Conservation (phyloP, 2,888 invertebrate species). For the Drosophila helvetica region DNA sequence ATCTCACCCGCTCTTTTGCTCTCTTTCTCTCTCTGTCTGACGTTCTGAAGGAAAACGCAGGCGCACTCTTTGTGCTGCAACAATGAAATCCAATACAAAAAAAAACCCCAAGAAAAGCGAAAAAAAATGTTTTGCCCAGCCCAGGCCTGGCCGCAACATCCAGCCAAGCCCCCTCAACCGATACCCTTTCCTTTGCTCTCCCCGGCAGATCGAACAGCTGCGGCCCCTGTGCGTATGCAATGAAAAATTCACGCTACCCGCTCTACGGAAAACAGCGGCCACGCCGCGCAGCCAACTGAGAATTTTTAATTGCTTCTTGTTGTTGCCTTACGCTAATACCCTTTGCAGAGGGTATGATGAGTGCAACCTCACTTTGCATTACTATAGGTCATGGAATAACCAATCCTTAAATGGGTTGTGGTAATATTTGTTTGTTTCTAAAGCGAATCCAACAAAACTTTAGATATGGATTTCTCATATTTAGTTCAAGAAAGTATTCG, state of each 20-base stretch:
- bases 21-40: not conserved
- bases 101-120: constrained; percentile 51
- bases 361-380: no score
- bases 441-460: no score
- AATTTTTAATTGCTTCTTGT: constrained; percentile 61
- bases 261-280: constrained; percentile 8
- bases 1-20: not conserved
- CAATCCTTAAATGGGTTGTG: no score
- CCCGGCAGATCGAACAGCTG: constrained; percentile 39
- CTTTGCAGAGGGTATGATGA: not conserved
- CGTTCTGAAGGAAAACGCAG: constrained; percentile 44
- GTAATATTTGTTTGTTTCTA: no score
- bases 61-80: constrained; percentile 48
- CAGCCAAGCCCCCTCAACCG: constrained; percentile 42
- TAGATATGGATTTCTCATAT: no score
- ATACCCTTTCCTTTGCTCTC: not conserved
- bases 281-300: constrained; percentile 24
- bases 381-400: no score
- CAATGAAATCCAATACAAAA: constrained; percentile 48
- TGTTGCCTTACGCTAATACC: not conserved
- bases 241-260: constrained; percentile 43
- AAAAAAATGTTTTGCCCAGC: constrained; percentile 56
- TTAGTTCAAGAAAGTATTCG: no score
- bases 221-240: constrained; percentile 69
- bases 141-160: constrained; percentile 11